Base-by-base conservation (phyloP, 2,797 vertebrate genomes). In the Alca torda region DNA sequence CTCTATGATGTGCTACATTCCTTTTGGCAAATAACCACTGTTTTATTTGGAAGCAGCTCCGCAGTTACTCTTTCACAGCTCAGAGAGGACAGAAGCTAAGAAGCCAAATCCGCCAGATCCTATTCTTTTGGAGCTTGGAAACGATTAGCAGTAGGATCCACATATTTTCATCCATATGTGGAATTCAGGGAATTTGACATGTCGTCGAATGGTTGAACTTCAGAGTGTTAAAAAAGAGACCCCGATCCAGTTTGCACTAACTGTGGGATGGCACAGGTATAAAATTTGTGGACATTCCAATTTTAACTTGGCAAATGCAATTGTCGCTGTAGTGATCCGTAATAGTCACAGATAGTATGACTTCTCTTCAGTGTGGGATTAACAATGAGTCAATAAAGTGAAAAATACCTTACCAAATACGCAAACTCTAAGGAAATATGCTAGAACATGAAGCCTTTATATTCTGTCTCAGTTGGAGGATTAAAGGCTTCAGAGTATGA, bases 291-390 rank as follows among this genome's bases (percentile, higher is more conserved):
- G 90, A 90, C 41, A 65, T 94, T 97, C 80, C 56, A 73, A 91
- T 97, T 95, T 80, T 76, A 81, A 94, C 93, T 95, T 97, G 93
- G 84, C 60, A 96, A 96, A 95, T 95, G 28, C 75, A 79, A 97
- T 92, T 96, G 96, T 91, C 96, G 63, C 86, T 84, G 51, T 37
- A 69, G 35, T 21, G 21, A 23, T 82, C 41, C 13, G 16, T 17
- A 56, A 64, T 92, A 96, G 85, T 95, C 91, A 91, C 93, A 39
- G 68, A 72, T 43, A 96, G 50, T 43, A 37, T 0, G 3, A 84
- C 16, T 87, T 85, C 13, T 87, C 69, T 53, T 84, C 51, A 54
- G 16, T 10, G 33, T 4, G 93, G 89, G 78, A 97, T 93, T 96
- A 97, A 93, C 82, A 95, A 90, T 87, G 95, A 96, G 24, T 25